These are phyloP conservation scores for Kryptopterus vitreolus DNA, from an alignment of 2,797 vertebrate genomes.

Conservation along the genomic window DNA sequence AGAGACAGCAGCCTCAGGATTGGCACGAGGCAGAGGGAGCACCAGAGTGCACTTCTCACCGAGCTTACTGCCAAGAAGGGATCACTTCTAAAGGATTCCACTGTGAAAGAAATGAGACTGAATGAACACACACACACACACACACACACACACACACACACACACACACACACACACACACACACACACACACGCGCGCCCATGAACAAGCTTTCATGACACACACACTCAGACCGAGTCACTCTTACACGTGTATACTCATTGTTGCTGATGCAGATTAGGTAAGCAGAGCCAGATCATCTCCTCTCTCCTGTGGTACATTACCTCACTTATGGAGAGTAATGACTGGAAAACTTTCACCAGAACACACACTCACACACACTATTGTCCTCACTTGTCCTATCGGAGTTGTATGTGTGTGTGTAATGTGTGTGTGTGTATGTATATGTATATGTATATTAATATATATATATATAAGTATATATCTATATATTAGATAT, in stretches of 20 bases:
- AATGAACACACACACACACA: background rate
- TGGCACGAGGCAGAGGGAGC: conserved; percentile 14
- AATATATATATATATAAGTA: too few species aligned
- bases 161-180: background rate
- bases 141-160: background rate
- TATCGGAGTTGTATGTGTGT: too few species aligned
- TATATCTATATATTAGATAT: too few species aligned
- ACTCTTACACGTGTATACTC: background rate
- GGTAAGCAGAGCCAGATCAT: background rate
- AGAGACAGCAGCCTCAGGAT: conserved; percentile 1
- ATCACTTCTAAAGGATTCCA: conserved; percentile 26
- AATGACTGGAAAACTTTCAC: conserved; percentile 7
- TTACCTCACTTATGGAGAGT: background rate
- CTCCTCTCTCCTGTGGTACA: background rate
- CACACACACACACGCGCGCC: background rate
- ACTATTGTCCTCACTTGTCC: background rate
- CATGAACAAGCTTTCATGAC: conserved; percentile 1
- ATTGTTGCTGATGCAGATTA: background rate
- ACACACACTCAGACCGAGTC: background rate
- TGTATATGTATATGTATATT: too few species aligned
- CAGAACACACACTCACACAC: background rate
- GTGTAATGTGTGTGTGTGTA: too few species aligned
- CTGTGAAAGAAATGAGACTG: conserved; percentile 1
- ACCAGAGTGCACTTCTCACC: conserved; percentile 11
- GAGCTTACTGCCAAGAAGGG: conserved; percentile 23